These are phyloP conservation scores for Drosophila atripex DNA, from an alignment of 2,888 invertebrate species.

Conservation along the genomic window DNA sequence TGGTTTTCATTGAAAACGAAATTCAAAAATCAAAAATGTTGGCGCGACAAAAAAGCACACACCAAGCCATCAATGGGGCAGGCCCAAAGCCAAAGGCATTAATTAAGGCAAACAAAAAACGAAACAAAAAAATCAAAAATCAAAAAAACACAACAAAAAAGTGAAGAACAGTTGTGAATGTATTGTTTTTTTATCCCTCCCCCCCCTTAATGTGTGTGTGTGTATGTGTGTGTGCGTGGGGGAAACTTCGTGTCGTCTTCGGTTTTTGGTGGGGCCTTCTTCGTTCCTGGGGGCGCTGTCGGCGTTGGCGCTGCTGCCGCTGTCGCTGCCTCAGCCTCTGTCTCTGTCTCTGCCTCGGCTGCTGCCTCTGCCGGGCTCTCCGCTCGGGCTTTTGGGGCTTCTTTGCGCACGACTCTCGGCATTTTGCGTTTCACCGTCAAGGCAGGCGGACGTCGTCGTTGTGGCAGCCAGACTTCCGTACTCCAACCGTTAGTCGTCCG, in stretches of 20 bases:
- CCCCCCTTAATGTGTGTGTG: conserved; percentile 9
- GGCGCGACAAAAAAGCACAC: conserved; percentile 47
- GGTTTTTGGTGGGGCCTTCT: conserved; percentile 56
- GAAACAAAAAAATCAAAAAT: conserved; percentile 1
- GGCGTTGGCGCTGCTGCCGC: conserved; percentile 17
- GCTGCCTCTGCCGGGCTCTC: conserved; percentile 36
- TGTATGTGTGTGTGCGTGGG: conserved; percentile 32
- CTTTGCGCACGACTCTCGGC: conserved; percentile 75
- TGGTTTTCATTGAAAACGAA: conserved; percentile 65
- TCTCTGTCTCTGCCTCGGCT: conserved; percentile 25
- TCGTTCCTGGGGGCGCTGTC: conserved; percentile 41
- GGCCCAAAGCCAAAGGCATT: conserved; percentile 65
- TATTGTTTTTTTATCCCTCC: conserved; percentile 19
- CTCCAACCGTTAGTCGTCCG: conserved; percentile 8
- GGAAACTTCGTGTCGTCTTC: conserved; percentile 63
- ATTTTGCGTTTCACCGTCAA: conserved; percentile 79
- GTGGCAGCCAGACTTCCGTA: conserved; percentile 21
- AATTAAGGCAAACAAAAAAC: conserved; percentile 66
- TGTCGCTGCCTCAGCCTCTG: conserved; percentile 10
- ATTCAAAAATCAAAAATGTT: conserved; percentile 68
- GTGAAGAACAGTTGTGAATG: conserved; percentile 6
- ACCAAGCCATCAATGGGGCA: conserved; percentile 67
- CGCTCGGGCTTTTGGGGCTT: conserved; percentile 68
- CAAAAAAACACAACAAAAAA: not conserved
- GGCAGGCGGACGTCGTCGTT: conserved; percentile 65